These are phyloP conservation scores for Oriolus oriolus DNA, from an alignment of 2,113 vertebrate genomes.

Conservation along the genomic window DNA sequence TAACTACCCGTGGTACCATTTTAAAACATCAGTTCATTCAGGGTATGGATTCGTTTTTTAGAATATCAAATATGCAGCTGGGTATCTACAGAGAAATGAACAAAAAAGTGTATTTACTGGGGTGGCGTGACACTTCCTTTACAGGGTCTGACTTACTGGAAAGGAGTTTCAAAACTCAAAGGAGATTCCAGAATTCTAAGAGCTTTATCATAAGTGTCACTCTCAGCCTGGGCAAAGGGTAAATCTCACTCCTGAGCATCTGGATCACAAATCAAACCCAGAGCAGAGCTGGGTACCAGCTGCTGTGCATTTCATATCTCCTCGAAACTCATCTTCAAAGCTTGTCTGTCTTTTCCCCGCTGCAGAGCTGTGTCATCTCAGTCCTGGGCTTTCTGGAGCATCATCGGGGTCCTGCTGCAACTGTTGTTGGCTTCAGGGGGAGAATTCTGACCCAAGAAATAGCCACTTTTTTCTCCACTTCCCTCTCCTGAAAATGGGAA, in stretches of 20 bases:
- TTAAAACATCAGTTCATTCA: background rate
- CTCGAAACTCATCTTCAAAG: background rate
- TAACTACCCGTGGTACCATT: background rate
- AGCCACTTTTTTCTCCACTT: background rate
- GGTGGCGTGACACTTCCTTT: background rate
- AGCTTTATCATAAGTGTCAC: background rate
- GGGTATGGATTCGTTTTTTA: background rate
- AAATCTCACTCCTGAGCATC: background rate
- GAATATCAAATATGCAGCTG: background rate
- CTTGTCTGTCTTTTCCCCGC: background rate
- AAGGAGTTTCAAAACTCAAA: background rate
- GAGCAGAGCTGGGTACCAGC: background rate
- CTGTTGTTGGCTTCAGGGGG: background rate
- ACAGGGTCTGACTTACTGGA: background rate
- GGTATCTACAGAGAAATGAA: background rate
- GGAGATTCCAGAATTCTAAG: background rate
- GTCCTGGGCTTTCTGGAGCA: background rate
- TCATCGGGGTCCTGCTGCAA: background rate
- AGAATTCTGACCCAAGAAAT: background rate
- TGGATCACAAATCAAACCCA: background rate
- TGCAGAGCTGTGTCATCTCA: background rate
- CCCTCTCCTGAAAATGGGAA: background rate
- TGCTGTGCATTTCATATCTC: fast-evolving
- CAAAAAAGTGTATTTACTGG: fast-evolving
- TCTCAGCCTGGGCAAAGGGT: background rate